Conservation (phyloP, 2,113 vertebrate genomes). For the Ictalurus punctatus region DNA sequence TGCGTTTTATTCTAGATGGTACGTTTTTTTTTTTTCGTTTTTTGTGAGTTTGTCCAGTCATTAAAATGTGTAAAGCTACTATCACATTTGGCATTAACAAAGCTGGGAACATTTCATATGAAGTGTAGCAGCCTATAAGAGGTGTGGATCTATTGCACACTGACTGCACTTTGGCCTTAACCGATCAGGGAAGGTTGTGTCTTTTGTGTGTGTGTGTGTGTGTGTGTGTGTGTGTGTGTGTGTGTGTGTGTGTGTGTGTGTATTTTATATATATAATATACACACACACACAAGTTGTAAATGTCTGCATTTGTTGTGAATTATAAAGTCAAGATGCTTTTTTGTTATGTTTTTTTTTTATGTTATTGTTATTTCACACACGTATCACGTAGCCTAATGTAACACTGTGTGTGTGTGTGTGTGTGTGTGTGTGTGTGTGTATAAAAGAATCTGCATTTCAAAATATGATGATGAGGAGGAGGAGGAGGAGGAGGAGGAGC, state of each 20-base stretch:
- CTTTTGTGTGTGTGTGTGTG: too few relatives aligned
- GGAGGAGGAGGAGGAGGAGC: not conserved
- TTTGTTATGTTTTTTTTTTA: not conserved
- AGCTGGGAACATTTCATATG: slow-evolving; percentile 62
- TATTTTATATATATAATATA: too few relatives aligned
- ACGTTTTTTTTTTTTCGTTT: slow-evolving; percentile 8
- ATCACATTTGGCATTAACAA: slow-evolving; percentile 58
- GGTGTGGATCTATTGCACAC: slow-evolving; percentile 51
- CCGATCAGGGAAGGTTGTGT: slow-evolving; percentile 73
- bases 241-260: not conserved
- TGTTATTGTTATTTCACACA: not conserved
- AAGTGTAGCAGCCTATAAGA: slow-evolving; percentile 62
- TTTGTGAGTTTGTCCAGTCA: slow-evolving; percentile 5
- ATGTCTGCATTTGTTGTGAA: slow-evolving; percentile 1
- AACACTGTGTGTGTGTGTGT: not conserved
- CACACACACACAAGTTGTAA: slow-evolving; percentile 28
- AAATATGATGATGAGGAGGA: not conserved
- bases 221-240: too few relatives aligned
- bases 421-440: not conserved
- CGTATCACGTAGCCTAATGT: not conserved
- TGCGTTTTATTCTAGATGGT: slow-evolving; percentile 19
- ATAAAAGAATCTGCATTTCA: not conserved
- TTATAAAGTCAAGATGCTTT: not conserved
- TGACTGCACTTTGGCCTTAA: slow-evolving; percentile 76
- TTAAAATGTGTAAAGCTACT: slow-evolving; percentile 36